Percentiles rank a stretch among this genome's conserved stretches.
Conservation (phyloP, 2,113 vertebrate genomes). For the Eurystomus gularis region DNA sequence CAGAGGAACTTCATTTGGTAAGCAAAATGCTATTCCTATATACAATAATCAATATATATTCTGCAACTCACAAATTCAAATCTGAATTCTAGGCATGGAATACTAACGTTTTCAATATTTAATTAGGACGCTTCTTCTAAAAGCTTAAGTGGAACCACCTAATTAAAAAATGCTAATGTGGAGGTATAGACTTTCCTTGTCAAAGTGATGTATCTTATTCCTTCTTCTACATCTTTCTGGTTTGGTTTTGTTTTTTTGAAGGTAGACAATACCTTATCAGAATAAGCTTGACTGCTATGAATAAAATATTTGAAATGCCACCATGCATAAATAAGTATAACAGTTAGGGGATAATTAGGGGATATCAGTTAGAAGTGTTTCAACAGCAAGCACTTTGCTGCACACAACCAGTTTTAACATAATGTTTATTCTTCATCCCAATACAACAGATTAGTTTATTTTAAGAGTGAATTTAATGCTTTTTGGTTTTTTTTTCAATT, state of each 20-base stretch:
- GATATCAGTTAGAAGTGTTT: not conserved
- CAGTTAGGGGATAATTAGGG: not conserved
- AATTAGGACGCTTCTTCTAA: conserved; percentile 56
- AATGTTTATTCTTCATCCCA: not conserved
- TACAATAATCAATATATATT: not conserved
- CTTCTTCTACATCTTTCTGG: not conserved
- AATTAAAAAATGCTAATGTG: conserved; percentile 72
- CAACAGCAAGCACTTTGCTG: not conserved
- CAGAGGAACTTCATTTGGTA: not conserved
- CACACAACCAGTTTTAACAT: not conserved
- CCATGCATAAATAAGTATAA: not conserved
- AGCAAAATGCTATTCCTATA: not conserved
- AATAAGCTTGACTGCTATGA: conserved; percentile 30
- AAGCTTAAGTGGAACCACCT: conserved; percentile 61
- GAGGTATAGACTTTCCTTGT: conserved; percentile 53
- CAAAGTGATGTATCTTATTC: conserved; percentile 55
- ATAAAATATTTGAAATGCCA: conserved; percentile 56
- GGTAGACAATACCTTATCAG: conserved; percentile 14
- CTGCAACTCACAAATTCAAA: conserved; percentile 25
- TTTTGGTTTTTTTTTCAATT: not conserved
- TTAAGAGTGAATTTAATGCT: not conserved
- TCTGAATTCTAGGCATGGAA: conserved; percentile 28
- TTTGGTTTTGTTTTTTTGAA: not conserved
- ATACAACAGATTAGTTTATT: not conserved
- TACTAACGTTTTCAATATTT: conserved; percentile 63